Evolutionary conservation across 2,888 invertebrate genomes (phyloP), one percentile per base, ranked within the genome.

Genomic region (Zygaena filipendulae): DNA sequence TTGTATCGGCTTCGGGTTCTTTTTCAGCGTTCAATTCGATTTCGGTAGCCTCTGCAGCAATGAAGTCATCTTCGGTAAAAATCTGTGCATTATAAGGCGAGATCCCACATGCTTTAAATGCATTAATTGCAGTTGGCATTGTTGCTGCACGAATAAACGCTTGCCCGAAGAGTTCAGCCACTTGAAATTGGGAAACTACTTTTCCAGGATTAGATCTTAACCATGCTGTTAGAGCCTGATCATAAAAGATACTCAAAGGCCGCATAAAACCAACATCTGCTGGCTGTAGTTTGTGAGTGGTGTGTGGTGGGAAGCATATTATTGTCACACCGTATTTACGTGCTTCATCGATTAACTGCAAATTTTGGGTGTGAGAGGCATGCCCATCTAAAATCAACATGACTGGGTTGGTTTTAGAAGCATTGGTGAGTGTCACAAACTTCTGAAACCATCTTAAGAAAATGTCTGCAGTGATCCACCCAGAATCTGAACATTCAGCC

Each of bases 401-500:
- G 8, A 39, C 30, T 3, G 38, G 41, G 13, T 27, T 13, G 25
- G 25, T 31, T 23, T 10, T 13, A 7, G 36, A 23, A 4, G 40
- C 40, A n/a, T 35, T 34, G 9, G 35, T 33, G 29, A 38, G 35
- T 20, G 22, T 21, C 39, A 38, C 19, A 20, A 38, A 44, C 26
- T 27, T 9, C 34, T 39, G 27, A 27, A 40, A 42, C 39, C 34
- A 42, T 16, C 4, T 33, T 23, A 29, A 22, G 22, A 40, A 39
- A 16, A 25, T 30, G 28, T 38, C 38, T 21, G 34, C 19, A 27
- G 33, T 41, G 19, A 45, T 41, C 40, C 54, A 58, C 8, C 53
- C 52, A 35, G 37, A 38, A 34, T 40, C 38, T 32, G 54, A 47
- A 30, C 41, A 47, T 24, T 33, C 43, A 27, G 33, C 40, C 26